A percentile compares a stretch with the other conserved stretches of the same genome.
phyloP scores from a whole-genome alignment of 2,888 invertebrate species.

The Galerucella pusilla region DNA sequence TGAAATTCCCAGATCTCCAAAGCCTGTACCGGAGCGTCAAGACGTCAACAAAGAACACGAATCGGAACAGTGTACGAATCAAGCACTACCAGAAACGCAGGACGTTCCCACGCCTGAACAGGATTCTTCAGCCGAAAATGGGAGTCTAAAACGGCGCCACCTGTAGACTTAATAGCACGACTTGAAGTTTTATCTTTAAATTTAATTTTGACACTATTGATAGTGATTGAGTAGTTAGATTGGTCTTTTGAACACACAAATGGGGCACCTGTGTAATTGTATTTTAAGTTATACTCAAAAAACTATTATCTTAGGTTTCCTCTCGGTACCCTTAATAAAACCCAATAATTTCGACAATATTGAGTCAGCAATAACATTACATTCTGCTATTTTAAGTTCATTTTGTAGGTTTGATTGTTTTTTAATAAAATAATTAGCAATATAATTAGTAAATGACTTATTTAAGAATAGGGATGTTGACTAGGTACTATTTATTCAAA shows the following conservation, averaged over 20 bases:
- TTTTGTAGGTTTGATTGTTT: too few relatives aligned
- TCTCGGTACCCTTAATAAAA: not conserved
- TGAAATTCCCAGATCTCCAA: conserved; percentile 42
- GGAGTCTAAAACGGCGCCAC: conserved; percentile 42
- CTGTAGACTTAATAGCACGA: conserved; percentile 37
- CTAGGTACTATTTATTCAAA: too few relatives aligned
- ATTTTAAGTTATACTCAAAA: not conserved
- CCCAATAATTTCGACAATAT: too few relatives aligned
- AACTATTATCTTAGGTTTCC: not conserved
- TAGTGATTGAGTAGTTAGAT: not conserved
- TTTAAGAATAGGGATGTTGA: too few relatives aligned
- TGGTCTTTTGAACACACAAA: conserved; percentile 8
- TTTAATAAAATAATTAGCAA: too few relatives aligned
- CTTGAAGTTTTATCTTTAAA: conserved; percentile 4
- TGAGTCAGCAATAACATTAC: too few relatives aligned
- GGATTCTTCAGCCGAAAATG: conserved; percentile 37
- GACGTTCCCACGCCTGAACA: conserved; percentile 23
- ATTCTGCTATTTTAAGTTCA: too few relatives aligned
- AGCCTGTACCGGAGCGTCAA: conserved; percentile 15
- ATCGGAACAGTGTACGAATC: conserved; percentile 31
- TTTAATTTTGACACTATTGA: not conserved
- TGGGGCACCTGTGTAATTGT: not conserved
- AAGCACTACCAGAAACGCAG: conserved; percentile 34
- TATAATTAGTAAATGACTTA: too few relatives aligned
- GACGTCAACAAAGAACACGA: conserved; percentile 29